Evolutionary conservation across 1,140 invertebrate species (phyloP).

Genomic region (Macrocentrus cingulum): DNA sequence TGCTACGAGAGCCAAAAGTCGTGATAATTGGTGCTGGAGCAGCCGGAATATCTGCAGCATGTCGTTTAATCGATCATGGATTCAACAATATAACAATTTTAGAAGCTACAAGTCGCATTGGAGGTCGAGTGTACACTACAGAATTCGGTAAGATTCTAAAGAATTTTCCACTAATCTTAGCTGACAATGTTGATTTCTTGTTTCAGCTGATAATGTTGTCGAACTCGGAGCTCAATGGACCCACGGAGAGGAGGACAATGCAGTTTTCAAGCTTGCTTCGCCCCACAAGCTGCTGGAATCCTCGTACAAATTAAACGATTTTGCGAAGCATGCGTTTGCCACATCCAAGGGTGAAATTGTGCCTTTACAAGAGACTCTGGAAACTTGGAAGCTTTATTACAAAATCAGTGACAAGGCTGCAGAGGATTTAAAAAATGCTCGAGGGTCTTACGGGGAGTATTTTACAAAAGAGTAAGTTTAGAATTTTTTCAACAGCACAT

Average conservation of each 20-base stretch:
- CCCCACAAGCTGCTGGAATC: constrained; percentile 22
- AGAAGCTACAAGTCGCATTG: constrained; percentile 64
- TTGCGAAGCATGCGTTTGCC: constrained; percentile 24
- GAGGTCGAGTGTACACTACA: constrained; percentile 61
- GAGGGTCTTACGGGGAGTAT: constrained; percentile 30
- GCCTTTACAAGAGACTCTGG: constrained; percentile 12
- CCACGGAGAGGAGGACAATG: constrained; percentile 52
- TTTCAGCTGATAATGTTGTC: constrained; percentile 36
- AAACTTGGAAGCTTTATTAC: constrained; percentile 26
- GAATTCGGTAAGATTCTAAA: constrained; percentile 49
- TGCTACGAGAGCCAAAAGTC: constrained; percentile 41
- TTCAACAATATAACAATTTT: constrained; percentile 60
- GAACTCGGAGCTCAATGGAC: constrained; percentile 61
- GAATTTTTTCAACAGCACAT: constrained; percentile 40
- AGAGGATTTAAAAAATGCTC: constrained; percentile 20
- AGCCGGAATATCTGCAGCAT: constrained; percentile 63
- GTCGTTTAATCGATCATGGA: constrained; percentile 56
- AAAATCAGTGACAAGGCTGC: constrained; percentile 18
- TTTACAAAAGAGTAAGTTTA: constrained; percentile 30
- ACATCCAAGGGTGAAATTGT: constrained; percentile 30
- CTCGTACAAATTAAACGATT: constrained; percentile 23
- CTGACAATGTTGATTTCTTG: not conserved
- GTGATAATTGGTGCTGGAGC: constrained; percentile 66
- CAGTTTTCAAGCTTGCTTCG: constrained; percentile 37
- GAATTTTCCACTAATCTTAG: not conserved